Evolutionary conservation across 2,888 invertebrate species (phyloP), one percentile per base, ranked within the genome.

Genomic region (Tipula helvola): DNA sequence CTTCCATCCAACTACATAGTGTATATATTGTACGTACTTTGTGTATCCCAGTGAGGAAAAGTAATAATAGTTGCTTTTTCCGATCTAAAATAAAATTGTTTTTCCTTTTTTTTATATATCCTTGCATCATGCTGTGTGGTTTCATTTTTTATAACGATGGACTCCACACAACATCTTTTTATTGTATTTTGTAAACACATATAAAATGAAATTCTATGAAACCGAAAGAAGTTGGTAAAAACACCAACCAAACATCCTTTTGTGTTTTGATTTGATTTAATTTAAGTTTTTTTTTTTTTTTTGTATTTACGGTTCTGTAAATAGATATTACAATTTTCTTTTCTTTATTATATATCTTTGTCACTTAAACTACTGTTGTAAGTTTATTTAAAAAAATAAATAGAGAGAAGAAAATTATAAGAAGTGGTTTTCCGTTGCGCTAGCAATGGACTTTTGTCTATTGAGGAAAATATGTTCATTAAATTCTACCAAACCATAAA

Each of bases 201-300:
- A 71, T 71, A 71, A 71, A 71, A 71, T 71, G 71, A 4, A 52
- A 52, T 52, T 52, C 8, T 52, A 18, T 52, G 52, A 52, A 52
- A 16, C 52, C 16, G 16, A 52, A 28, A 28, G 71, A 71, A 71
- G 28, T 71, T 71, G 71, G 28, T 28, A 28, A 71, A 16, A 71
- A 71, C 71, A 71, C 71, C 71, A 71, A 71, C 71, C 71, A 71
- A 71, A 71, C 71, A 71, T 71, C 71, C 71, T 71, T 71, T 71
- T 71, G 71, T 71, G 12, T 71, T 71, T 71, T 71, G 71, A 71
- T 71, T 71, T 71, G 71, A 71, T 71, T 71, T 71, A 71, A 71
- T 71, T 71, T 71, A 71, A 71, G 71, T 71, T 71, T 71, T 28
- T 71, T 10, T 71, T 10, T 71, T 16, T 52, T 16, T 52, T 52